Evolutionary conservation across 2,113 vertebrate species (phyloP), one percentile per base, ranked within the genome.

Genomic region (Gobio gobio): DNA sequence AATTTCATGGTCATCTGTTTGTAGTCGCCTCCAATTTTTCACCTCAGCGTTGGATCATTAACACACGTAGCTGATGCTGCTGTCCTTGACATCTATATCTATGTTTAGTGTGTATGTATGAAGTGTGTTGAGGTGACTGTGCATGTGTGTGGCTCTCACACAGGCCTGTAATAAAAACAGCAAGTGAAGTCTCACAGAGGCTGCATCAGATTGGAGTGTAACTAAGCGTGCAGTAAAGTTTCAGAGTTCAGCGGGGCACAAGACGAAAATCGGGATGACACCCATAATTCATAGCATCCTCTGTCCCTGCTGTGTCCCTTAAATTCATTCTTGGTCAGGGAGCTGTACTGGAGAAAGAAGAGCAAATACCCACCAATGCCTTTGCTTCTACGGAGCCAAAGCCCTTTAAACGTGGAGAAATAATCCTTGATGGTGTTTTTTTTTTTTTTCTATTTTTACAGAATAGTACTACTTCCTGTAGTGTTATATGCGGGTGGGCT

Each of bases 1-100:
- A 89, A 95, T 95, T 95, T 95, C 91, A 90, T 92, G 93, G 91
- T 92, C 92, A 93, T 95, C 92, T 94, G 95, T 95, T 36, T 94
- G 94, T 95, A 93, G 94, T 94, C 90, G 90, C 92, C 91, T 92
- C 84, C 90, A 93, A 92, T 94, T 94, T 93, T 94, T 92, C 89
- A 92, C 91, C 90, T 90, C 90, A 90, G 92, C 89, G 73, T 91
- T 93, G 93, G 90, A 92, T 93, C 91, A 94, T 94, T 93, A 93
- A 94, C 92, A 93, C 91, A 84, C 92, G 90, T 90, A 92, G 89
- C 87, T 76, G 47, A 91, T n/a, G 26, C 12, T 83, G 76, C 59
- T 56, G 49, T 47, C 14, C 22, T 13, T 83, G 73, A 78, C 40
- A 29, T 74, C 20, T 82, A 18, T 83, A 45, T 83, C 29, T 36